Percentiles rank a stretch among this genome's conserved stretches.
phyloP scores from a whole-genome alignment of 2,113 vertebrate species.

The Gorsachius goisagi region DNA sequence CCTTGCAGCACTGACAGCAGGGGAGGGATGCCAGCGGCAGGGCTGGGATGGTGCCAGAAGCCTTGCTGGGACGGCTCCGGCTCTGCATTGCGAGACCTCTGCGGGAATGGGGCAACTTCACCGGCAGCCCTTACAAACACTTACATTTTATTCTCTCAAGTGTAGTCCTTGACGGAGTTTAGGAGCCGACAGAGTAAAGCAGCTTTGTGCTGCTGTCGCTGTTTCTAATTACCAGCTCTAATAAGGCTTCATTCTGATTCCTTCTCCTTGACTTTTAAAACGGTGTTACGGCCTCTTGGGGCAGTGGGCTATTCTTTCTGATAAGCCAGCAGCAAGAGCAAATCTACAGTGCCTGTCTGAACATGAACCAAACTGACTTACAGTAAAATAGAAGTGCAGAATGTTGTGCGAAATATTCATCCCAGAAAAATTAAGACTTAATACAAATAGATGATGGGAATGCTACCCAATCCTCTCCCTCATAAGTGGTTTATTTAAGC shows the following conservation, averaged over 20 bases:
- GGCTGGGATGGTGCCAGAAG: conserved; percentile 28
- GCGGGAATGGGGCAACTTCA: neutral
- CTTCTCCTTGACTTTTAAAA: conserved; percentile 15
- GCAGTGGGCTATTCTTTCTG: neutral
- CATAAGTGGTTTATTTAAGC: neutral
- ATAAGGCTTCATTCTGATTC: conserved; percentile 13
- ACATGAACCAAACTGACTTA: neutral
- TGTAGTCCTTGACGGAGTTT: neutral
- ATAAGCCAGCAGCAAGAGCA: neutral
- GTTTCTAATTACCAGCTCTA: conserved; percentile 35
- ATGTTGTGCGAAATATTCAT: neutral
- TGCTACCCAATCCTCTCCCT: neutral
- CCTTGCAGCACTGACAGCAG: conserved; percentile 17
- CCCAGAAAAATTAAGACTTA: neutral
- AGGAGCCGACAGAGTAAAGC: neutral
- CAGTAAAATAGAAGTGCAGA: neutral
- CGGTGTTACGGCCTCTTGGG: neutral
- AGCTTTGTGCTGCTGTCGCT: conserved; percentile 29
- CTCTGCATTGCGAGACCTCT: neutral
- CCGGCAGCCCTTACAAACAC: neutral
- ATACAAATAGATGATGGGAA: neutral
- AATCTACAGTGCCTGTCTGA: neutral
- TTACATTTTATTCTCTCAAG: conserved; percentile 5
- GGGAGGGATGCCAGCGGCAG: neutral
- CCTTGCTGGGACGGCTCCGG: neutral